phyloP scores from a whole-genome alignment of 1,140 invertebrate genomes.

The Macrobrachium rosenbergii region DNA sequence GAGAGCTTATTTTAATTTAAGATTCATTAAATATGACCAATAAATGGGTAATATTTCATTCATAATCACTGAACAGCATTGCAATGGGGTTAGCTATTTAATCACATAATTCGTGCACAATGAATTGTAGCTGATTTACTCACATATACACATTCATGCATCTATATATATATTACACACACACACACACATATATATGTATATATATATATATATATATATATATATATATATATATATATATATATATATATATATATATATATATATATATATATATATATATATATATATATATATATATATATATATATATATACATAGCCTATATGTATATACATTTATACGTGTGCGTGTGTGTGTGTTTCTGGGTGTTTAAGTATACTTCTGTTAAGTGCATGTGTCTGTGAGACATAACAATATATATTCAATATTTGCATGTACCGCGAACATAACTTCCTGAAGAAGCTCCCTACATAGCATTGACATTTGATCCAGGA shows the following conservation, averaged over 20 bases:
- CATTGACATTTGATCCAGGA: too few relatives aligned
- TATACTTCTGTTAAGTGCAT: too few relatives aligned
- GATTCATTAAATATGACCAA: too few relatives aligned
- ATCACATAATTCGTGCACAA: too few relatives aligned
- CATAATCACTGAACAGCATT: too few relatives aligned
- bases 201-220: neutral
- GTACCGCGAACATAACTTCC: too few relatives aligned
- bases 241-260: neutral
- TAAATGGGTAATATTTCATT: too few relatives aligned
- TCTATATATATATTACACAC: neutral
- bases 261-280: neutral
- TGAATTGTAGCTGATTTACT: too few relatives aligned
- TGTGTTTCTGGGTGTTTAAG: too few relatives aligned
- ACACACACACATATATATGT: neutral
- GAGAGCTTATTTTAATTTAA: too few relatives aligned
- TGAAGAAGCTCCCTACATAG: too few relatives aligned
- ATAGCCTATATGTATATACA: slow-evolving; percentile 2
- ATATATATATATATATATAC: neutral
- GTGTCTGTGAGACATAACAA: neutral
- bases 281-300: neutral
- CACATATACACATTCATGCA: neutral
- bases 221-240: slow-evolving; percentile 4
- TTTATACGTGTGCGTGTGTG: neutral
- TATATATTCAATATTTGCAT: neutral
- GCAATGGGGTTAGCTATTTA: too few relatives aligned